Evolutionary conservation across 1,140 invertebrate genomes (phyloP), one percentile per base, ranked within the genome.

Genomic region (Coenobita brevimanus): DNA sequence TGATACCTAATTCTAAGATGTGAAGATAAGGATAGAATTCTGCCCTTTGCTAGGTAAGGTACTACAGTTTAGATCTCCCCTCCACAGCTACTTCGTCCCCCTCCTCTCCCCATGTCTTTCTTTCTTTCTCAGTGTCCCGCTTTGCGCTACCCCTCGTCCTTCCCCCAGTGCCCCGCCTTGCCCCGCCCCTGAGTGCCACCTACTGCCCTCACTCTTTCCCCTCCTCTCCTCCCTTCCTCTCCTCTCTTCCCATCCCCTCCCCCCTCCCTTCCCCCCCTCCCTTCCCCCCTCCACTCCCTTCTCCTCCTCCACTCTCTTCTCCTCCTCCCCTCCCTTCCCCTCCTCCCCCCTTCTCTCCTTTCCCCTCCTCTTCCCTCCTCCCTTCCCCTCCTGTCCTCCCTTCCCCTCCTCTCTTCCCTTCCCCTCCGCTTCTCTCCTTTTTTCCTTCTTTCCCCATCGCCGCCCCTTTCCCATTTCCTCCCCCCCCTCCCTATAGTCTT

Each of bases 91-190:
- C n/a, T n/a, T 13, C 27, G n/a, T 21, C 27, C 46, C 46, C 57
- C 50, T 27, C 15, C 36, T 79, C 50, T 57, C 76, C 50, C 50
- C 57, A 38, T 79, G 43, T 79, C 76, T 57, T 46, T 79, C 76
- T 6, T 67, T 33, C 64, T 67, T n/a, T 67, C 64, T 67, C n/a
- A 6, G 6, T 8, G 6, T 33, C 64, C n/a, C 64, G 6, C 64
- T 67, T 67, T 33, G 6, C n/a, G 6, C n/a, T 67, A 10, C 4
- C n/a, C n/a, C 30, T n/a, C 30, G 6, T n/a, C 64, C n/a, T 24
- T n/a, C n/a, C n/a, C 21, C n/a, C 64, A 67, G n/a, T 67, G 8
- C n/a, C 30, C n/a, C 13, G 13, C 21, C n/a, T n/a, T 33, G 6
- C 64, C 64, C n/a, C 64, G 6, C 64, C 21, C n/a, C 64, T n/a